Base-by-base conservation (phyloP, 2,113 vertebrate species). In the Centropus unirufus region DNA sequence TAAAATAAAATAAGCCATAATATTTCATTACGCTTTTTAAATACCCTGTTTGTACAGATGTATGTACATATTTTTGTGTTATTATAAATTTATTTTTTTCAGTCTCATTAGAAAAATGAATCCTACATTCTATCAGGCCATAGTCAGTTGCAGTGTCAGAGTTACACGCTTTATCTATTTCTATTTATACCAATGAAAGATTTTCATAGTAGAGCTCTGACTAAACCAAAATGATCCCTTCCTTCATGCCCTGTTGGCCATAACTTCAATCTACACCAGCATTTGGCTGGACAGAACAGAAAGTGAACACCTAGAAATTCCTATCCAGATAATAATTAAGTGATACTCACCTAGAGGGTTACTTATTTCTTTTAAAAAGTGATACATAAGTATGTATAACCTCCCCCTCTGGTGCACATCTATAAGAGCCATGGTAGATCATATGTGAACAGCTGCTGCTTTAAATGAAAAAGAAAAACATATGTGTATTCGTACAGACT, bases 181-280 rank as follows among this genome's bases (percentile, higher is more conserved):
- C 32, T 40, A 23, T 47, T 69, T 73, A 15, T 26, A 26, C 3
- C n/a, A 76, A 15, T 49, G 40, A 54, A 89, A 57, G 12, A 52
- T 26, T 61, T 76, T 54, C 30, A 24, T n/a, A 57, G 57, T 1
- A 64, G 23, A 83, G 5, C 19, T 59, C 55, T 54, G 27, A 76
- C 17, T 22, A 70, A 26, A 1, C 2, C 5, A 58, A 40, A 88
- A 64, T 8, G 30, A 75, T 11, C 29, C 47, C 14, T 59, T 51
- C 27, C 34, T 87, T 76, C 26, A 17, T 0, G 1, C 0, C 8
- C 12, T 9, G 64, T 51, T 36, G 76, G n/a, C 20, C 46, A 8
- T 42, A 79, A 44, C 39, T 7, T 13, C 0, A 39, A 7, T 4
- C 47, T 58, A 12, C 8, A 36, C 0, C 0, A 6, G 27, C 6